Evolutionary conservation across 2,113 vertebrate genomes (phyloP).

Genomic region (Verasper variegatus): DNA sequence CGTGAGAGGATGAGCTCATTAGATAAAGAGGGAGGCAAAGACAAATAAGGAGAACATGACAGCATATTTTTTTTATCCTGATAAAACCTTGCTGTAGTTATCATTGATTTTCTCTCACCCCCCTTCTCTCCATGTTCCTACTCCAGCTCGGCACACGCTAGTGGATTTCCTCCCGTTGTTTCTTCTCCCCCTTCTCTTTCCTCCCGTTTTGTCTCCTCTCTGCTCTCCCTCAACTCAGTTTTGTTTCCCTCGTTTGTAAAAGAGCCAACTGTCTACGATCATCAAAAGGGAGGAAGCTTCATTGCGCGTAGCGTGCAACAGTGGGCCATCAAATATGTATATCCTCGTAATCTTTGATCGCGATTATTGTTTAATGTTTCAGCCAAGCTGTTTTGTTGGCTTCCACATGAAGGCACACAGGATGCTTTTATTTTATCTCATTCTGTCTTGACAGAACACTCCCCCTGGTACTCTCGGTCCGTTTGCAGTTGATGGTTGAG

Average conservation of each 20-base stretch:
- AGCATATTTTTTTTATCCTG: conserved; percentile 23
- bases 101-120: conserved; percentile 52
- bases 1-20: conserved; percentile 48
- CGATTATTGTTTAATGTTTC: conserved; percentile 58
- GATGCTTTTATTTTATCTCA: conserved; percentile 42
- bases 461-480: conserved; percentile 33
- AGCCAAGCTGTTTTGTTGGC: conserved; percentile 45
- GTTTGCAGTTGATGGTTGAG: conserved; percentile 41
- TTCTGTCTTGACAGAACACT: conserved; percentile 17
- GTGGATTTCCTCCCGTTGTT: conserved; percentile 20
- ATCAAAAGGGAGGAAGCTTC: conserved; percentile 46
- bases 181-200: conserved; percentile 23
- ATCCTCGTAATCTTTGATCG: conserved; percentile 63
- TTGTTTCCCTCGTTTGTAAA: conserved; percentile 54
- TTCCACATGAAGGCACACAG: conserved; percentile 22
- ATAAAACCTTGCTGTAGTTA: conserved; percentile 26
- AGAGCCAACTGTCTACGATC: conserved; percentile 52
- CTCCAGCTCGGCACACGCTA: conserved; percentile 22
- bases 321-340: conserved; percentile 67
- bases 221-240: conserved; percentile 38
- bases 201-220: conserved; percentile 46
- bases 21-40: conserved; percentile 4
- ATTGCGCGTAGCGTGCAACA: conserved; percentile 7
- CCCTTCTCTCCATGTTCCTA: conserved; percentile 10
- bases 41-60: conserved; percentile 18